Conservation (phyloP, 2,113 vertebrate genomes). For the Phycodurus eques region DNA sequence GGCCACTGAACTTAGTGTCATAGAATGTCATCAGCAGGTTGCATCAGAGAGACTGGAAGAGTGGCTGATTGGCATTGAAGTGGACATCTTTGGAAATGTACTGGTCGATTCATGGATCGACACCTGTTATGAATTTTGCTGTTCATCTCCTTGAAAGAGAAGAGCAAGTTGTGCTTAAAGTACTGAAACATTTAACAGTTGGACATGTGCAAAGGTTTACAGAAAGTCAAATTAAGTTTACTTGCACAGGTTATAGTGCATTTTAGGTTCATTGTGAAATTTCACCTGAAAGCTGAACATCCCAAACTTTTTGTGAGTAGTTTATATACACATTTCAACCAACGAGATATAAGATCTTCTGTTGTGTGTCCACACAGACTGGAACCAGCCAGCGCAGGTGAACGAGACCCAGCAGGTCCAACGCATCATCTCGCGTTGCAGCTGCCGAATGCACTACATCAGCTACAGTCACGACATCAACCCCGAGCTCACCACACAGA, state of each 20-base stretch:
- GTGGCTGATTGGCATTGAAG: no score
- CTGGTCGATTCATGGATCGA: background rate
- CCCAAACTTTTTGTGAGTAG: background rate
- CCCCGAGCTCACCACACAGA: slow-evolving; percentile 92
- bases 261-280: background rate
- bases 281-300: background rate
- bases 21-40: no score
- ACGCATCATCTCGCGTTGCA: slow-evolving; percentile 96
- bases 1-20: no score
- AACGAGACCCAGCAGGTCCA: slow-evolving; percentile 94
- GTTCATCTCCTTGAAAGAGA: background rate
- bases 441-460: slow-evolving; percentile 97
- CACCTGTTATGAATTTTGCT: background rate
- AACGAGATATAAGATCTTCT: background rate
- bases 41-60: no score
- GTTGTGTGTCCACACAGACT: slow-evolving; percentile 72
- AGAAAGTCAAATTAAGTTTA: background rate
- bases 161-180: background rate
- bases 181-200: background rate
- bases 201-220: no score
- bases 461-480: slow-evolving; percentile 97
- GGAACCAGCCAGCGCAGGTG: slow-evolving; percentile 92
- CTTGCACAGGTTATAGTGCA: background rate
- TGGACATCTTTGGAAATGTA: no score
- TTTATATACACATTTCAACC: background rate